Base-by-base conservation (phyloP, 2,797 vertebrate genomes). In the Brachyalestes nurse region DNA sequence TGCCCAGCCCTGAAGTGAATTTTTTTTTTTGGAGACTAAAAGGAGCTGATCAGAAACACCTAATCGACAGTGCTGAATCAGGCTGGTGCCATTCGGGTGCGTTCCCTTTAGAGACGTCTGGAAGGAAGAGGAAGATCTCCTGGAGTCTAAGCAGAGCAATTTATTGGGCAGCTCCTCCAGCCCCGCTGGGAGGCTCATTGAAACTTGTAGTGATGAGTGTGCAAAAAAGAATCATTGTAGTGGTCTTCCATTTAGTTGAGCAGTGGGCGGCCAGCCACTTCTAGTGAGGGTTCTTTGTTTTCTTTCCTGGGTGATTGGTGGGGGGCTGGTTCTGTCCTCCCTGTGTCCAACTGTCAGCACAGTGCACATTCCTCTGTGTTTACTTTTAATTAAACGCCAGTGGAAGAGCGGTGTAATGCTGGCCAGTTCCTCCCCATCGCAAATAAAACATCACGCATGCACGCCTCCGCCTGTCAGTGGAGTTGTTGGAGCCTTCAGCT, bases 341-440 rank as follows among this genome's bases (percentile, higher is more conserved):
- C 42, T 49, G 55, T 3, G 61, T 73, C 75, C 53, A 72, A 82
- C 78, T 86, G 82, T 84, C 87, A 80, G 60, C 83, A 62, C 13
- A 49, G 49, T 47, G 74, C 78, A 57, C 85, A 82, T 70, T 82
- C 81, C 75, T 82, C 57, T 45, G 25, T 84, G 87, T 88, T 85
- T 84, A 47, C 81, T 85, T 78, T 86, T 86, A 85, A 88, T 83
- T 81, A 86, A 84, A 86, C 47, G 71, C 79, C 67, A 10, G 21
- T 42, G 72, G 71, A 67, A 62, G 42, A 17, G 25, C 34, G 23
- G 28, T 16, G 66, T 21, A 1, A 38, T 7, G 17, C 78, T 75
- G 79, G 64, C 28, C 65, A 0, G 65, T 45, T 60, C 79, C 79
- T 71, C 79, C 82, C 51, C n/a, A 10, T 51, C 55, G 16, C 45